Conservation (phyloP, 2,797 vertebrate species). For the Okamejei kenojei region DNA sequence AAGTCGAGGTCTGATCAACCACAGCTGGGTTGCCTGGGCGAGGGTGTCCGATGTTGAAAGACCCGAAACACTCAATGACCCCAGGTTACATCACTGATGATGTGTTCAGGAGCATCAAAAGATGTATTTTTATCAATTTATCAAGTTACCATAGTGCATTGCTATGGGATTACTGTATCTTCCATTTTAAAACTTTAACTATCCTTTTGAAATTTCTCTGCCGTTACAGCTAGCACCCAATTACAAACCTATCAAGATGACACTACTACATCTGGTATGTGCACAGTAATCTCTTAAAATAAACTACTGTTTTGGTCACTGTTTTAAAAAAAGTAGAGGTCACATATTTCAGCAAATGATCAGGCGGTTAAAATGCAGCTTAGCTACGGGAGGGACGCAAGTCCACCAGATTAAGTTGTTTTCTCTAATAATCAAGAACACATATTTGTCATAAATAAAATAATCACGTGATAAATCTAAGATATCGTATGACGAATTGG, state of each 20-base stretch:
- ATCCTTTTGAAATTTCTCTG: constrained; percentile 53
- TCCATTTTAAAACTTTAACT: constrained; percentile 47
- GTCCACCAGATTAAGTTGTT: neutral
- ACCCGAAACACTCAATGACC: no score
- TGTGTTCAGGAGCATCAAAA: no score
- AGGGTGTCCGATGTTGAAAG: no score
- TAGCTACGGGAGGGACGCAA: neutral
- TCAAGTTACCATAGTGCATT: neutral
- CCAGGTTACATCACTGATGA: no score
- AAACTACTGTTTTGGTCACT: constrained; percentile 45
- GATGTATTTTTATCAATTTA: no score
- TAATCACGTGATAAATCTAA: constrained; percentile 49
- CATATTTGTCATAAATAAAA: constrained; percentile 37
- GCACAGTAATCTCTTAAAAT: constrained; percentile 49
- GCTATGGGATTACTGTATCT: constrained; percentile 50
- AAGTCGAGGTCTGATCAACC: no score
- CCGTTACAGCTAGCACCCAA: constrained; percentile 50
- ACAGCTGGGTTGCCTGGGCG: no score
- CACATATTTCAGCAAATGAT: neutral
- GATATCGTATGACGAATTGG: constrained; percentile 49
- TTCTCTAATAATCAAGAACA: constrained; percentile 4
- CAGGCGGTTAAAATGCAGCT: constrained; percentile 35
- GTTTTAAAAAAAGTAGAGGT: constrained; percentile 39
- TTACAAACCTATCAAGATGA: constrained; percentile 50
- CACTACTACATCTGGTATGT: constrained; percentile 48